Conservation (phyloP, 2,888 invertebrate species). For the Vesta saturnalis region DNA sequence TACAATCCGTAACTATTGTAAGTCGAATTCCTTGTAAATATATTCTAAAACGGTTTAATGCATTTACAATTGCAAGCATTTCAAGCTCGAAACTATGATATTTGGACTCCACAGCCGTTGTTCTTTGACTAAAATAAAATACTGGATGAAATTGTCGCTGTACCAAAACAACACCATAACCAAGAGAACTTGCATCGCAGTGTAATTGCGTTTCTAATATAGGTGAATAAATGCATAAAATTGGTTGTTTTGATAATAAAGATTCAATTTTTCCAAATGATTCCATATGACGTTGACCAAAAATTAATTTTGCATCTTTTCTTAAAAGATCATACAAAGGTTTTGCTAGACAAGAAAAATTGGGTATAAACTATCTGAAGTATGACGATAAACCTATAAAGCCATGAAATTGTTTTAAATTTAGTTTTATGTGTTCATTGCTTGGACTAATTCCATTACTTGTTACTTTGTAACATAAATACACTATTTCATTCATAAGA, state of each 20-base stretch:
- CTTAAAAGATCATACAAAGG: background rate
- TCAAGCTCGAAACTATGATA: no score
- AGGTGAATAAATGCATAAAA: slow-evolving; percentile 44
- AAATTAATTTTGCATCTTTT: background rate
- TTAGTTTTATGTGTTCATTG: background rate
- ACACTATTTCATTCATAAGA: no score
- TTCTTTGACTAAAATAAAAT: no score
- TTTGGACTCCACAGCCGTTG: slow-evolving; percentile 41
- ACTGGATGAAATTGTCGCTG: slow-evolving; percentile 47
- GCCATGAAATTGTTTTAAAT: background rate
- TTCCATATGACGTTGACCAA: background rate
- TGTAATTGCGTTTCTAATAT: slow-evolving; percentile 49
- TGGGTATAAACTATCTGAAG: background rate
- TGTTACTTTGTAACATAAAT: no score
- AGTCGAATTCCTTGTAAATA: no score
- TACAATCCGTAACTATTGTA: no score
- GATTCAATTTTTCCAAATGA: background rate
- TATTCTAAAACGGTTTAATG: no score
- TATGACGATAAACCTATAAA: slow-evolving; percentile 5
- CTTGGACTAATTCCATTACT: no score
- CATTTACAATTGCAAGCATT: no score
- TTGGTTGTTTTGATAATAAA: slow-evolving; percentile 20
- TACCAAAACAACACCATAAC: slow-evolving; percentile 51
- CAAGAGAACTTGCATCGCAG: no score
- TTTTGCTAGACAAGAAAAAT: no score